Evolutionary conservation across 2,797 vertebrate genomes (phyloP), one percentile per base, ranked within the genome.

Genomic region (Nannoperca australis): DNA sequence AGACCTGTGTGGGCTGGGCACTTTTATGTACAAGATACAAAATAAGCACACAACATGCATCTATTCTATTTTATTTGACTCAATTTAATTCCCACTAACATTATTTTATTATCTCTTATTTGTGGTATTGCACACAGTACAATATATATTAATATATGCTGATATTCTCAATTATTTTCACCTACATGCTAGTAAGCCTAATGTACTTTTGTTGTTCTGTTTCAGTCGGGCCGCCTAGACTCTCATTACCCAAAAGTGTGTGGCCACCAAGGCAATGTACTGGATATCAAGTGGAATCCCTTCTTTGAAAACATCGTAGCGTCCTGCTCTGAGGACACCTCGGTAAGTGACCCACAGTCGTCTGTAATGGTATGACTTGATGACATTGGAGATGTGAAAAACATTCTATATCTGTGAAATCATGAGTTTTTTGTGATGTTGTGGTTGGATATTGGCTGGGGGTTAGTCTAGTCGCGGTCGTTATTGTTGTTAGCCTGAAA

Each of bases 271-370:
- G 98, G 98, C 68, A 99, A 98, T 0, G 98, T 99, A 20, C 94
- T 99, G 90, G 98, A 99, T 69, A 98, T 99, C 95, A 99, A 99
- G 82, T 99, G 98, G 98, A 99, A 99, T 53, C 98, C 98, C 14
- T 99, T 99, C 92, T 97, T 98, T 65, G 98, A 99, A 80, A 99
- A 99, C 93, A 94, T 99, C 91, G 96, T 99, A 0, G 98, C 98
- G 0, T 99, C 98, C 0, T 99, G 98, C 92, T 99, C 98, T 0
- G 98, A 99, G 84, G 98, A 99, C 91, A 95, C 97, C 0, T 99
- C 98, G 58, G 98, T 97, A 85, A 97, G 96, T 93, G 7, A 62
- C 47, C 22, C 38, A 18, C 24, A 20, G 22, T 32, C 18, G 18
- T 7, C 27, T 59, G 36, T 49, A n/a, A 66, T 56, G 8, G 7